A percentile compares a stretch with the other conserved stretches of the same genome.
Evolutionary conservation across 2,113 vertebrate species (phyloP).

Genomic region (Tachysurus vachellii): DNA sequence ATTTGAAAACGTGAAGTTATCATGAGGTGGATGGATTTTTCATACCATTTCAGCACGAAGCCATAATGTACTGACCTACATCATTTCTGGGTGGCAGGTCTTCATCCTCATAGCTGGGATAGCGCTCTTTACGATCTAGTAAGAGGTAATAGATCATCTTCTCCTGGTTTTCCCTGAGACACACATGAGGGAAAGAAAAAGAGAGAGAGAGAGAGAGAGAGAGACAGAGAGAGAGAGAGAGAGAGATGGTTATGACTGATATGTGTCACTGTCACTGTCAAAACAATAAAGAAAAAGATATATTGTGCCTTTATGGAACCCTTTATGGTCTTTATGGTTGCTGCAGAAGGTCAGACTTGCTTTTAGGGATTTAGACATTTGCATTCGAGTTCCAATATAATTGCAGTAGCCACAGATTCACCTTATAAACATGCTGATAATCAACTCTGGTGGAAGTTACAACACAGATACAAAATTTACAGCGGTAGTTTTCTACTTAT

Average conservation of each 20-base stretch:
- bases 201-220: background rate
- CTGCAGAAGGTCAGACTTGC: background rate
- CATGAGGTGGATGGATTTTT: background rate
- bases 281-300: background rate
- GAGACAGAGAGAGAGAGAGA: background rate
- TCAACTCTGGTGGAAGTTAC: background rate
- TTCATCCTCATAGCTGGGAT: constrained; percentile 92
- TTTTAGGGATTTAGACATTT: background rate
- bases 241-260: background rate
- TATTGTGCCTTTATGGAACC: background rate
- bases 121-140: constrained; percentile 89
- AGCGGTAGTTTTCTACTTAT: background rate
- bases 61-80: constrained; percentile 71
- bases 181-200: constrained; percentile 16
- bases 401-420: background rate
- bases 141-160: constrained; percentile 94
- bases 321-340: background rate
- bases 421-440: background rate
- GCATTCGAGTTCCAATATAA: too few relatives aligned
- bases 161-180: constrained; percentile 86
- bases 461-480: background rate
- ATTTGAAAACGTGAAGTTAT: background rate
- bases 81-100: constrained; percentile 88
- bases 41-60: background rate
- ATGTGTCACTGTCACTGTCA: background rate